Conservation (phyloP, 2,797 vertebrate genomes). For the Epinephelus malabaricus region DNA sequence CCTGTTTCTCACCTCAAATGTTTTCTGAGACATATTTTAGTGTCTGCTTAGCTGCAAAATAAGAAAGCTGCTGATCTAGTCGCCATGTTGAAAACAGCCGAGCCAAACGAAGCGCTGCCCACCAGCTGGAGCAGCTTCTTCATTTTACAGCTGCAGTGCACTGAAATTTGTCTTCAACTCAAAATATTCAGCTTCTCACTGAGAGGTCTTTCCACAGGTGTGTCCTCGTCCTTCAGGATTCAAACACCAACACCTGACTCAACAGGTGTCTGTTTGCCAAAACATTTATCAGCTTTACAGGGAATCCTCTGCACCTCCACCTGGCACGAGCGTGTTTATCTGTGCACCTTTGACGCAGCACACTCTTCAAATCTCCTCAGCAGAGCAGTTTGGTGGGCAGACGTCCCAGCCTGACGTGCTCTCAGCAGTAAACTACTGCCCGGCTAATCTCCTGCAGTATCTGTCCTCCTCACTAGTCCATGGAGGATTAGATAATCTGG, state of each 20-base stretch:
- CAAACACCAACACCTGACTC: conserved; percentile 15
- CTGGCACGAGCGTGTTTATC: conserved; percentile 29
- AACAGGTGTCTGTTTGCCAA: conserved; percentile 41
- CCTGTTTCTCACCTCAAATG: no score
- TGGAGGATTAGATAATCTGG: conserved; percentile 70
- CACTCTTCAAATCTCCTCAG: conserved; percentile 58
- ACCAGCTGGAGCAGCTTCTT: no score
- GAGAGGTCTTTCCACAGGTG: background rate
- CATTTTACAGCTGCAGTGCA: no score
- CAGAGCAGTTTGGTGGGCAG: conserved; percentile 56
- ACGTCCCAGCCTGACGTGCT: conserved; percentile 31
- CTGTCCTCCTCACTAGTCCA: conserved; percentile 35
- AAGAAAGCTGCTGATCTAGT: no score
- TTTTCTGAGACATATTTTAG: no score
- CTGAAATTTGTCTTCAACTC: background rate
- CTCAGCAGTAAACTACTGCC: conserved; percentile 37
- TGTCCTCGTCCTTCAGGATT: background rate
- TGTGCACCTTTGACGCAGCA: conserved; percentile 44
- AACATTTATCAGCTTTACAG: conserved; percentile 55
- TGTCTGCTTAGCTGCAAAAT: no score
- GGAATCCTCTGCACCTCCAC: conserved; percentile 40
- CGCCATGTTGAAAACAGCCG: no score
- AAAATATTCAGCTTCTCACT: no score
- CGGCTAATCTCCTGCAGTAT: conserved; percentile 62
- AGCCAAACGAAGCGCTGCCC: no score